Base-by-base conservation (phyloP, 2,113 vertebrate species). In the Galbula dea region DNA sequence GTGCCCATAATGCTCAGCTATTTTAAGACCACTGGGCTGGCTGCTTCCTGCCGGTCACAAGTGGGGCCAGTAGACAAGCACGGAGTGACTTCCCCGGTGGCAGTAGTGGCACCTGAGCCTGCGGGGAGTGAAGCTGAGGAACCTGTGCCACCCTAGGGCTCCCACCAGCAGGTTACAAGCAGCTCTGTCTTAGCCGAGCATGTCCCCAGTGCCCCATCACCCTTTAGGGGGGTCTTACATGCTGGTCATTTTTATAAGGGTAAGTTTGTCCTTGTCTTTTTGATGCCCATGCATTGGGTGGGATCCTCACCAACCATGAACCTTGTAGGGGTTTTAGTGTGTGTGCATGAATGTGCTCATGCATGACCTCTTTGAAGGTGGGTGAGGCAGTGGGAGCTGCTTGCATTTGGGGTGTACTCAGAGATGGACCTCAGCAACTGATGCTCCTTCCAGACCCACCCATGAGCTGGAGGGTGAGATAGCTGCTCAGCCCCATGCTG, bases 71-170 rank as follows among this genome's bases (percentile, higher is more conserved):
- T n/a, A 4, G 36, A 74, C 26, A 13, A 76, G 43, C 26, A 17
- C 16, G 49, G 78, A 92, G 62, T 4, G 0, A 5, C 51, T 73
- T 93, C 51, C 72, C 88, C 1, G 0, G 36, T 0, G 1, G 74
- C 29, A 1, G n/a, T 6, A 0, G 65, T 29, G 3, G 57, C 4
- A 0, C n/a, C 58, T 80, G 80, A 32, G 29, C 46, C 52, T 0
- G 0, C 59, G 18, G 81, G 19, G 23, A 74, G 20, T 0, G 3
- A 34, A 57, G 24, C 30, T 14, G 46, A 15, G 67, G 69, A 48
- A 2, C 43, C 59, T 23, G 41, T 23, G 80, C 36, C 30, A 2
- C 41, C 17, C 2, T 2, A 1, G 36, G 32, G 48, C 12, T 75
- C 41, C 26, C 16, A 20, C 45, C 12, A 6, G 24, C 20, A 4